Evolutionary conservation across 2,797 vertebrate genomes (phyloP), one percentile per base, ranked within the genome.

Genomic region (Melanotaenia pygmaea): DNA sequence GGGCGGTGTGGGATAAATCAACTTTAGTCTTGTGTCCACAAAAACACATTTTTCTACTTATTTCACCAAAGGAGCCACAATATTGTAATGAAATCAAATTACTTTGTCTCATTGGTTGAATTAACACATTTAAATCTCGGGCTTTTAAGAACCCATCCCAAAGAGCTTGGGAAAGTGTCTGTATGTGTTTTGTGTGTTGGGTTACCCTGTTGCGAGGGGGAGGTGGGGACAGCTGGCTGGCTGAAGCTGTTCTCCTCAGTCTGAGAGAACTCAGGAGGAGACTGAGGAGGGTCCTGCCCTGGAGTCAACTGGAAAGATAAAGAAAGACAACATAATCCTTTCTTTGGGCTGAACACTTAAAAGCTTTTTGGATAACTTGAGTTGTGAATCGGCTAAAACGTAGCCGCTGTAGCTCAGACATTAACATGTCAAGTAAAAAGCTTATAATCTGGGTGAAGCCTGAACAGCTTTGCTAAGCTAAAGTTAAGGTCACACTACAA

Each of bases 121-220:
- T 61, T 1, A 80, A 77, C 81, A 81, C 59, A 64, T 70, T 68
- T 13, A 75, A 80, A 77, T 62, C 20, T 4, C 67, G 64, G 59
- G 63, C 14, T 58, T 72, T n/a, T 20, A 28, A n/a, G 64, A 72
- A 77, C 11, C 20, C 38, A 62, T 75, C 22, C 57, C 13, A 26
- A 43, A 16, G 11, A 0, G 57, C 51, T 28, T 80, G 65, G 58
- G 38, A 80, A 64, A 73, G 43, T 71, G 63, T 59, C 35, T 38
- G 79, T 76, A 63, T 76, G 61, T 45, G 63, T 60, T 67, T 73
- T 51, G 79, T 74, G 67, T 81, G 70, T 43, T n/a, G 75, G 3
- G 62, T 90, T 87, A 99, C 98, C 98, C 93, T 98, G 97, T 91
- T 98, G 96, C 79, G 97, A 98, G 37, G 97, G 97, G 79, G 97